Base-by-base conservation (phyloP, 1,140 invertebrate species). In the Drosophila baimaii region DNA sequence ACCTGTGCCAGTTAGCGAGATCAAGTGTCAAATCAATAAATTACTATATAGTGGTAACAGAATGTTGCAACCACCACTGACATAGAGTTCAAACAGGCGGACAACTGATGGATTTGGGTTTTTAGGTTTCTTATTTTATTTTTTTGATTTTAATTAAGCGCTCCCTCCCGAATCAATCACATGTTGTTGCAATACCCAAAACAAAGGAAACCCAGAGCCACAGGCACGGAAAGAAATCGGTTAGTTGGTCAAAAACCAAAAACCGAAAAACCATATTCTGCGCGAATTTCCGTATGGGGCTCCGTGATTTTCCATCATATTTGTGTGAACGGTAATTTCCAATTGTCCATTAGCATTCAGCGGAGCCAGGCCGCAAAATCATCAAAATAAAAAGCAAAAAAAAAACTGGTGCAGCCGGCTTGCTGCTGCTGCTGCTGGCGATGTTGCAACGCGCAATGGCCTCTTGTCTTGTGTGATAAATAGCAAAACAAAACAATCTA, bases 21-120 rank as follows among this genome's bases (percentile, higher is more conserved):
- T 84, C 85, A 89, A 65, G 66, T 75, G 84, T 85, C 80, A 90
- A 80, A 78, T 81, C 57, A 79, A 88, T 81, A 88, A 63, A 71
- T 77, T 54, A 23, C 31, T 23, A n/a, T n/a, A 23, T 4, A 19
- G 13, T 61, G 51, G 19, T 49, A 17, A 13, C 23, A 49, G 5
- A 15, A n/a, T 29, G 65, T 77, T 84, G 44, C 81, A 73, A 73
- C 66, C 49, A 84, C 13, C 29, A 19, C 19, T 19, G 31, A 4
- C 31, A n/a, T 13, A 65, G 29, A 37, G 75, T 69, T 69, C 64
- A 52, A 37, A 58, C 41, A 33, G 64, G 75, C 65, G 65, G 74
- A 57, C 57, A 70, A 37, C 44, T 39, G 55, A 77, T 43, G 62
- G 57, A 77, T 62, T 69, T 37, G 17, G 17, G 25, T 19, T 15